Base-by-base conservation (phyloP, 2,888 invertebrate species). In the Muschampia plurimacula region DNA sequence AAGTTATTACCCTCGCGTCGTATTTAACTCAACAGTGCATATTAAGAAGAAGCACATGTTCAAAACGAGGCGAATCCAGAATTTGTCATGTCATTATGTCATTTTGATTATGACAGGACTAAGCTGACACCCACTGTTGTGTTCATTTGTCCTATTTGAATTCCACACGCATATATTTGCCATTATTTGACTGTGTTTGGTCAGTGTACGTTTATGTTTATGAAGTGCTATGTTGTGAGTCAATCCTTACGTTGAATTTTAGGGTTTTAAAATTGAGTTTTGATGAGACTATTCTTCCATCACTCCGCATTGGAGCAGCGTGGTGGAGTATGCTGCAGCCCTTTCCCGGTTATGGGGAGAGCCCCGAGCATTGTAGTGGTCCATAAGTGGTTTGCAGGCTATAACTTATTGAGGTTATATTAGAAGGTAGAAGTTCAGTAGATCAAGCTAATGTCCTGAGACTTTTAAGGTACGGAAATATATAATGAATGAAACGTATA, bases 61-160 rank as follows among this genome's bases (percentile, higher is more conserved):
- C 65, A 57, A 41, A 72, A 72, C 12, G 60, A 13, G 60, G 66
- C 32, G 71, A 72, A 72, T 66, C n/a, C 28, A 39, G 57, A 41
- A 64, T 64, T 64, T 64, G 64, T 64, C 64, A 44, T 64, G 64
- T 64, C 63, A 65, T 64, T 64, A 64, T 70, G 70, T 70, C 71
- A 67, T 32, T 62, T 66, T 67, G 71, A 71, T 67, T 66, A 65
- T 64, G 62, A 69, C 49, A 62, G 60, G 60, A 52, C 65, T 64
- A 41, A 69, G 59, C 59, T 39, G 69, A 41, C 65, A 66, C 12
- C 59, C 66, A 46, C 66, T 44, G 66, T 49, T 44, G 52, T 22
- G 39, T 49, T 55, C 70, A 71, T 71, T 66, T 52, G 49, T 66
- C 41, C 60, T 32, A 46, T 60, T 71, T 49, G 60, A 70, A 28